Evolutionary conservation across 2,113 vertebrate species (phyloP).

Genomic region (Otolemur garnettii): DNA sequence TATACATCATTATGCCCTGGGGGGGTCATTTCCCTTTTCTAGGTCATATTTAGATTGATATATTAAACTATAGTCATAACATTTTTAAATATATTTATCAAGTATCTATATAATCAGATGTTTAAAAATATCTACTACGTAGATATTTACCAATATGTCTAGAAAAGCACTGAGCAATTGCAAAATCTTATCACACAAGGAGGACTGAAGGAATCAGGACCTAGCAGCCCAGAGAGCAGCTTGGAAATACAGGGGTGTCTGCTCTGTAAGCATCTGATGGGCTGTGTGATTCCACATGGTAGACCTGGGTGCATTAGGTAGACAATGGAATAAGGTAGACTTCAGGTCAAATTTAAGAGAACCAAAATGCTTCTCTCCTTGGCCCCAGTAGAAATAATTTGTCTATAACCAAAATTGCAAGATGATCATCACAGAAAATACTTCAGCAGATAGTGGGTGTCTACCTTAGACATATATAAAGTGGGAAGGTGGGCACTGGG

Average conservation of each 20-base stretch:
- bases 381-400: not conserved
- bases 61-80: not conserved
- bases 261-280: not conserved
- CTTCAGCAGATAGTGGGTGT: not conserved
- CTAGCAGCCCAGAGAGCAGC: not conserved
- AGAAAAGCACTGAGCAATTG: not conserved
- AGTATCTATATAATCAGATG: not conserved
- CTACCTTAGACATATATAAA: not conserved
- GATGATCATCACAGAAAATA: not conserved
- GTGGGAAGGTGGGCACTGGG: not conserved
- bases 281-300: not conserved
- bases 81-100: not conserved
- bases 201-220: not conserved
- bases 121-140: not conserved
- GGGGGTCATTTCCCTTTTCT: not conserved
- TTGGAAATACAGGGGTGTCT: not conserved
- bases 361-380: not conserved
- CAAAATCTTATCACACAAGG: not conserved
- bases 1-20: not conserved
- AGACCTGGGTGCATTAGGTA: not conserved
- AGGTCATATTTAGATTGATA: not conserved
- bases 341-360: not conserved
- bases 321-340: not conserved
- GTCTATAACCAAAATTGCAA: not conserved
- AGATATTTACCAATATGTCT: not conserved